Evolutionary conservation across 2,888 invertebrate species (phyloP).

Genomic region (Antitype chi): DNA sequence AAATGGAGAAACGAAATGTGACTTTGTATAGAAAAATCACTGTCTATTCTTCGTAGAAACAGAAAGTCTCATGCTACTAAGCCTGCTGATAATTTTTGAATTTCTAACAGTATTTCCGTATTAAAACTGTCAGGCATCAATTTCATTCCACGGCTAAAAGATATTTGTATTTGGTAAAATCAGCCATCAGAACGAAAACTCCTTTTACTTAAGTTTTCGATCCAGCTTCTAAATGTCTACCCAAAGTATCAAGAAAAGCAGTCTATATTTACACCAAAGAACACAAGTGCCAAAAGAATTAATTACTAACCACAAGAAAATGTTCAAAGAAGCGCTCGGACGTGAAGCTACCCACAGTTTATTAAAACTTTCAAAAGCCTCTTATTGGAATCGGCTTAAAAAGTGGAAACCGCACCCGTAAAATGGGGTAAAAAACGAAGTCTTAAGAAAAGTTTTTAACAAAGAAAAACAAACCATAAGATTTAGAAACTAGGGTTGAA

Average conservation of each 20-base stretch:
- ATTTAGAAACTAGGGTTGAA: accelerated
- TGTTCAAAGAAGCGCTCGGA: conserved; percentile 54
- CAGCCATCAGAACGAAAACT: not conserved
- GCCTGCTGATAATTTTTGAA: too few species aligned
- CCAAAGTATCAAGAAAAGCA: conserved; percentile 28
- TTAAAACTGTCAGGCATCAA: too few species aligned
- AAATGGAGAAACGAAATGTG: too few species aligned
- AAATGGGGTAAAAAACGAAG: conserved; percentile 57
- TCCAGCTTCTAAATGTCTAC: conserved; percentile 7
- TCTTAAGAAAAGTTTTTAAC: conserved; percentile 18
- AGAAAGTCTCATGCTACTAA: too few species aligned
- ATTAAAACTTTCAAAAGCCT: conserved; percentile 73
- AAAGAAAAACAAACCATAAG: conserved; percentile 17
- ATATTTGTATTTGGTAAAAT: too few species aligned
- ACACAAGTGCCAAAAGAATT: conserved; percentile 23
- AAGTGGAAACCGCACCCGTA: conserved; percentile 65
- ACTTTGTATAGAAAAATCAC: too few species aligned
- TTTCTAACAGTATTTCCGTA: too few species aligned
- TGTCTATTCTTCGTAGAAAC: too few species aligned
- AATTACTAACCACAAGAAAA: conserved; percentile 43
- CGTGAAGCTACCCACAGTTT: conserved; percentile 60
- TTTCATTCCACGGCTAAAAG: too few species aligned
- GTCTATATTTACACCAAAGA: conserved; percentile 25
- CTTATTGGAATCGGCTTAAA: conserved; percentile 73
- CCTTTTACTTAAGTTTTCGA: not conserved